A percentile compares a stretch with the other conserved stretches of the same genome.
phyloP scores from a whole-genome alignment of 2,113 vertebrate genomes.

The Porphyrio hochstetteri region DNA sequence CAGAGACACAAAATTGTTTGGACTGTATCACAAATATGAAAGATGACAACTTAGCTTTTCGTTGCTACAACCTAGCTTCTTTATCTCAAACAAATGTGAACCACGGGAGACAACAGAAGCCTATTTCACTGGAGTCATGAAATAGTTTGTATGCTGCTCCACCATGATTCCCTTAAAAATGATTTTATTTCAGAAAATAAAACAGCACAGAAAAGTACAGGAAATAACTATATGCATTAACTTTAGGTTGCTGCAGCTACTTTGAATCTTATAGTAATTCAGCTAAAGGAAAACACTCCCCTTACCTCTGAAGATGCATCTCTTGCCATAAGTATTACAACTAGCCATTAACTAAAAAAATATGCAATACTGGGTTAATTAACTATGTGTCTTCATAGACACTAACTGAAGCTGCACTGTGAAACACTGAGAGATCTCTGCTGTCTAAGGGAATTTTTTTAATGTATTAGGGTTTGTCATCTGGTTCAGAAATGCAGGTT shows the following conservation, averaged over 20 bases:
- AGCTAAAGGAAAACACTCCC: not conserved
- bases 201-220: not conserved
- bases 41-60: not conserved
- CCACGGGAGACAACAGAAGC: not conserved
- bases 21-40: not conserved
- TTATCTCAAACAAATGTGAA: not conserved
- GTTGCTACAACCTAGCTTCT: not conserved
- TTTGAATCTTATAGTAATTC: not conserved
- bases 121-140: not conserved
- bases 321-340: not conserved
- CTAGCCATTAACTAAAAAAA: not conserved
- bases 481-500: not conserved
- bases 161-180: not conserved
- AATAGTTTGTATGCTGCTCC: not conserved
- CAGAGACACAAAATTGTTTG: not conserved
- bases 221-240: not conserved
- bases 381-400: not conserved
- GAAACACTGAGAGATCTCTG: not conserved
- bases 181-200: not conserved
- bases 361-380: not conserved
- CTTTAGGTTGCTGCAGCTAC: not conserved
- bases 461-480: not conserved
- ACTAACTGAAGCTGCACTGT: not conserved
- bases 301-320: not conserved
- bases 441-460: not conserved